Percentiles rank a stretch among this genome's conserved stretches.
Conservation (phyloP, 2,797 vertebrate genomes). For the Calcarius lapponicus region DNA sequence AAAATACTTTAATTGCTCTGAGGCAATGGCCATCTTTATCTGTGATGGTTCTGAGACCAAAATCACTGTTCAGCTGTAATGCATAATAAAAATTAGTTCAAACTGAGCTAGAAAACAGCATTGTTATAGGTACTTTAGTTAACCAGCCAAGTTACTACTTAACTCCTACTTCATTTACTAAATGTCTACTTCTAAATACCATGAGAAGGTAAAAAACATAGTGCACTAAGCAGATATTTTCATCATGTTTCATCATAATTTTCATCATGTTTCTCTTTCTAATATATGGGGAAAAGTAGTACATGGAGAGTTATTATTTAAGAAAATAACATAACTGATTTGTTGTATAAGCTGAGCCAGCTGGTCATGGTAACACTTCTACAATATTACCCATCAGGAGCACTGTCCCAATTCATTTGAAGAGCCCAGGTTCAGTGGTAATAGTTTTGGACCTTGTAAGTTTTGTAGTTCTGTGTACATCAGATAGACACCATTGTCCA, state of each 20-base stretch:
- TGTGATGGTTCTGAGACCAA: neutral
- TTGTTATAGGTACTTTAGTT: neutral
- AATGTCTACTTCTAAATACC: neutral
- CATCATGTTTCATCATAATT: neutral
- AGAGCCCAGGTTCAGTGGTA: neutral
- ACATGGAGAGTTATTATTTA: neutral
- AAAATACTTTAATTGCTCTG: neutral
- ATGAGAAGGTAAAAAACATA: neutral
- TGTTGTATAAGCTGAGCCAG: neutral
- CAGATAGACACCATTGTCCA: neutral
- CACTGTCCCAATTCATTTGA: neutral
- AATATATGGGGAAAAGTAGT: neutral
- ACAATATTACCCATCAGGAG: neutral
- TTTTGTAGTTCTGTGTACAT: neutral
- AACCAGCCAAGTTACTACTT: neutral
- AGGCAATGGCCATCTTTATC: neutral
- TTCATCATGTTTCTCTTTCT: neutral
- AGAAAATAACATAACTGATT: neutral
- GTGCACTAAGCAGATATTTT: neutral
- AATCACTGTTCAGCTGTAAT: neutral
- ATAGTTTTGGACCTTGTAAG: neutral
- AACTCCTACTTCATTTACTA: neutral
- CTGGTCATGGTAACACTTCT: neutral
- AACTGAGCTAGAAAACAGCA: neutral
- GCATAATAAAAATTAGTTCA: neutral